Conservation (phyloP, 2,888 invertebrate genomes). For the Netelia melanura region DNA sequence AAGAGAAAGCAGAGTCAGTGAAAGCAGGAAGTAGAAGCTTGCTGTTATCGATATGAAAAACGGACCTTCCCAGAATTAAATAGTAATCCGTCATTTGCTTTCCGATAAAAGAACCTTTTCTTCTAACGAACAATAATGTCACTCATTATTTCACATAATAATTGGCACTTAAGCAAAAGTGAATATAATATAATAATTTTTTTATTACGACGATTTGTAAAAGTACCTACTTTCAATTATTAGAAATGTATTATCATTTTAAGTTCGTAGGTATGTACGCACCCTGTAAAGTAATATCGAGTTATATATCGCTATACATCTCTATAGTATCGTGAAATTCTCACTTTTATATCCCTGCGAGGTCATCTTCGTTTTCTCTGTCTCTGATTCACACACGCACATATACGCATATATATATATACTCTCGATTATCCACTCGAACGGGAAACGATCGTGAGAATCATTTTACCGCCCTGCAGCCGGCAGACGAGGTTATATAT, state of each 20-base stretch:
- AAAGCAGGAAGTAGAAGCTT: background rate
- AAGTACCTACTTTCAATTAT: background rate
- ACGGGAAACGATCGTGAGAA: conserved; percentile 76
- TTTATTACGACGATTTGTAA: too few relatives aligned
- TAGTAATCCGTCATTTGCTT: too few relatives aligned
- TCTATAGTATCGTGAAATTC: conserved; percentile 52
- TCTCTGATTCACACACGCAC: conserved; percentile 29
- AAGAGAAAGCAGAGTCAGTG: background rate
- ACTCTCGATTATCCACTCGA: conserved; percentile 78
- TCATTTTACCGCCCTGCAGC: conserved; percentile 69
- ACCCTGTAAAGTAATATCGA: background rate
- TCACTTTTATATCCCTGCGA: conserved; percentile 53
- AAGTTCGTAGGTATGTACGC: background rate
- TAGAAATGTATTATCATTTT: background rate
- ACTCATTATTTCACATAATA: too few relatives aligned
- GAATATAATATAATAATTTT: too few relatives aligned
- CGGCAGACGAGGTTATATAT: conserved; percentile 63
- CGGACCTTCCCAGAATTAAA: too few relatives aligned
- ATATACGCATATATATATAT: background rate
- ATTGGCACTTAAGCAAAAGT: too few relatives aligned
- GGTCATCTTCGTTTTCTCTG: conserved; percentile 36
- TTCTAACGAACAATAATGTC: too few relatives aligned
- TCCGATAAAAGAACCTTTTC: too few relatives aligned
- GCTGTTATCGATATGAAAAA: background rate
- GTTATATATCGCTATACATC: background rate